These are phyloP conservation scores for Cathartes aura DNA, from an alignment of 2,113 vertebrate species.

Conservation along the genomic window DNA sequence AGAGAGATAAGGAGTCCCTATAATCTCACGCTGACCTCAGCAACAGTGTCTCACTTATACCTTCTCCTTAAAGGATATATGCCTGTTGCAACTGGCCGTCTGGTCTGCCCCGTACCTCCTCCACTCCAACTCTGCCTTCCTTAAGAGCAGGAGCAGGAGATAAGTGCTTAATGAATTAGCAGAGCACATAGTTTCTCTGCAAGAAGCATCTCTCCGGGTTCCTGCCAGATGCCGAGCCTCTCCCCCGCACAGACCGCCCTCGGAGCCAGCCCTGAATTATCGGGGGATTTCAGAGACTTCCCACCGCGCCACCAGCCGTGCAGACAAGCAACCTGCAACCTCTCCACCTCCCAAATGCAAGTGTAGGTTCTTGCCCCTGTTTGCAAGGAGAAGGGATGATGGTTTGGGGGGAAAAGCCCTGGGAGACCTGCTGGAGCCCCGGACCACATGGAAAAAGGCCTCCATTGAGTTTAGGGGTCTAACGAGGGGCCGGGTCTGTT, in stretches of 20 bases:
- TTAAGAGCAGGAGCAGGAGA: not conserved
- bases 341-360: fast-evolving
- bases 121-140: not conserved
- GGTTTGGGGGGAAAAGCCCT: fast-evolving
- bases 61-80: not conserved
- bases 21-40: not conserved
- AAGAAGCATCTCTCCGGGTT: not conserved
- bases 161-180: not conserved
- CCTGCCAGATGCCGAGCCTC: slow-evolving; percentile 22
- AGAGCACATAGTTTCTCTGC: not conserved
- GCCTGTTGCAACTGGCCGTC: not conserved
- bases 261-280: not conserved
- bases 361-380: not conserved
- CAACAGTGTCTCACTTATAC: not conserved
- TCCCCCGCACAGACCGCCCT: slow-evolving; percentile 9
- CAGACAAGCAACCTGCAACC: not conserved
- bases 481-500: not conserved
- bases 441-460: not conserved
- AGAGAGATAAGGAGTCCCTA: not conserved
- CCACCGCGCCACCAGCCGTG: not conserved
- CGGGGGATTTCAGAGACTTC: not conserved
- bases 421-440: not conserved
- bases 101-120: not conserved
- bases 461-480: not conserved
- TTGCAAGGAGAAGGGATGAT: not conserved